Percentiles rank a stretch among this genome's conserved stretches.
These are phyloP conservation scores for Neodiprion fabricii DNA, from an alignment of 1,140 invertebrate species.

Conservation along the genomic window DNA sequence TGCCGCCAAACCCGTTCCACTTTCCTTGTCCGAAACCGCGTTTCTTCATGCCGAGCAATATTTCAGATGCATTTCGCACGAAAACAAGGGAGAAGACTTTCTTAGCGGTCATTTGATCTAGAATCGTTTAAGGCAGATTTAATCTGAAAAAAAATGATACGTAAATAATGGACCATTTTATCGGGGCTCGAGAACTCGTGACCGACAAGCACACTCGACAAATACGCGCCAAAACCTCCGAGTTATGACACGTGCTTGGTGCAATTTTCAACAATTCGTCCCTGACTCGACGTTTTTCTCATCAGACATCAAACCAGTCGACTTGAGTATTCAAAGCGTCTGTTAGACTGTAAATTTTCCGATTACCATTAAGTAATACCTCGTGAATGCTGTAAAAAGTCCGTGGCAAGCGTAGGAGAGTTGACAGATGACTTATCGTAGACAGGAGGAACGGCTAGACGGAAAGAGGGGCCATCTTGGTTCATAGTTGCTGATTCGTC, in stretches of 20 bases:
- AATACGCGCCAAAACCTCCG: not conserved
- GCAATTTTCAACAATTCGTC: not conserved
- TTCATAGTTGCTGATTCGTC: slow-evolving; percentile 45
- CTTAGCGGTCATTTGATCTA: slow-evolving; percentile 33
- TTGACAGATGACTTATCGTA: not conserved
- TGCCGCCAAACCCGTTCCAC: slow-evolving; percentile 87
- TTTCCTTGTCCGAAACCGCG: slow-evolving; percentile 74
- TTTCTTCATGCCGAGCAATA: slow-evolving; percentile 78
- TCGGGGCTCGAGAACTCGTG: not conserved
- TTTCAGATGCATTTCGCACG: slow-evolving; percentile 59
- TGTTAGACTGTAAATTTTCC: not conserved
- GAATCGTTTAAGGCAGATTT: too few relatives aligned
- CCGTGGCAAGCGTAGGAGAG: not conserved
- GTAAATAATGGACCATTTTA: too few relatives aligned
- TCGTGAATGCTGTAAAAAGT: not conserved
- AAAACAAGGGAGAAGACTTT: slow-evolving; percentile 70
- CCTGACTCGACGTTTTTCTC: not conserved
- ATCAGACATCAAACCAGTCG: not conserved
- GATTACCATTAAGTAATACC: not conserved
- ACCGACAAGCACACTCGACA: not conserved
- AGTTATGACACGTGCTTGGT: not conserved
- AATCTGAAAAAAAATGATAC: too few relatives aligned
- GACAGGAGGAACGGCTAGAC: slow-evolving; percentile 1
- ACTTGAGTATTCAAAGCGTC: not conserved
- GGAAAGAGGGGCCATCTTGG: slow-evolving; percentile 43